Evolutionary conservation across 2,888 invertebrate genomes (phyloP).

Genomic region (Plebejus melissa): DNA sequence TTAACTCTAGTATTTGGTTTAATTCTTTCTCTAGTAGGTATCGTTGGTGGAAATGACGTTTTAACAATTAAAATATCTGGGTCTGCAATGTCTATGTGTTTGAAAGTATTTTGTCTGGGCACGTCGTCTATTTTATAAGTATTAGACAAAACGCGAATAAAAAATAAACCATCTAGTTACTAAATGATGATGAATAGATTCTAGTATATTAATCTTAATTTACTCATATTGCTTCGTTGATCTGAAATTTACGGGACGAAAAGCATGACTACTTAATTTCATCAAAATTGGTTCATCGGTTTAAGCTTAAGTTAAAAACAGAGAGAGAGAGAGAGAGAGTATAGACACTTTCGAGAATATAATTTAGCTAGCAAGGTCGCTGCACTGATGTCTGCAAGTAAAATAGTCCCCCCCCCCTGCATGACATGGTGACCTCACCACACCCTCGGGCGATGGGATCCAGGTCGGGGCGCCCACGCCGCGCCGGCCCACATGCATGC

Average conservation of each 20-base stretch:
- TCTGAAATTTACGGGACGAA: too few species aligned
- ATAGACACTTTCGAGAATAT: too few species aligned
- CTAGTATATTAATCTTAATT: too few species aligned
- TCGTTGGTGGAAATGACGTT: not conserved
- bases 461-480: conserved; percentile 36
- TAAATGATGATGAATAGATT: too few species aligned
- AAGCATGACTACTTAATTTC: too few species aligned
- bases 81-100: not conserved
- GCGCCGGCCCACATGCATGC: conserved; percentile 36
- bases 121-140: not conserved
- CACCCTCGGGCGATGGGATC: conserved; percentile 37
- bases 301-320: too few species aligned
- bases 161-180: too few species aligned
- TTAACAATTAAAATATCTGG: conserved; percentile 3
- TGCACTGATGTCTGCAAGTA: too few species aligned
- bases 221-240: too few species aligned
- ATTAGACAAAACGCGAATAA: not conserved
- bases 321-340: too few species aligned
- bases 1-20: not conserved
- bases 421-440: conserved; percentile 34
- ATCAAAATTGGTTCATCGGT: too few species aligned
- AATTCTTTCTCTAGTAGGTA: not conserved
- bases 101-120: not conserved
- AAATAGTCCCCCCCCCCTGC: not conserved
- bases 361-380: too few species aligned